These are phyloP conservation scores for Cyphomyrmex costatus DNA, from an alignment of 1,140 invertebrate genomes.

Conservation along the genomic window DNA sequence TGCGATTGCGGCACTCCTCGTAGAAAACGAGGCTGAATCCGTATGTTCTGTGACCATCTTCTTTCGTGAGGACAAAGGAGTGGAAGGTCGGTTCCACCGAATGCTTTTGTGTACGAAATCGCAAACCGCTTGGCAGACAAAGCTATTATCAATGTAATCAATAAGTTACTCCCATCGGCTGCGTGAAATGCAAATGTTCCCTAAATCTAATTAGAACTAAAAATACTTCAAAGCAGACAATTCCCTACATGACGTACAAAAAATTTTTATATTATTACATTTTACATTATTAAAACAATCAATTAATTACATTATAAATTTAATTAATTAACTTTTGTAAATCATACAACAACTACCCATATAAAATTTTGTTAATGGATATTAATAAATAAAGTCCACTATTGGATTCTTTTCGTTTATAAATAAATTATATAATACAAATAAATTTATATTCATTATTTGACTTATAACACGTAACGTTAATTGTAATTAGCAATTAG, in stretches of 20 bases:
- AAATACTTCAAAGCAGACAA: not conserved
- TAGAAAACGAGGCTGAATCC: slow-evolving; percentile 98
- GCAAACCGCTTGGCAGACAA: slow-evolving; percentile 96
- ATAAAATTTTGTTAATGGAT: not conserved
- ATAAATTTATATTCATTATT: slow-evolving; percentile 20
- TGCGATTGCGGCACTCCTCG: slow-evolving; percentile 96
- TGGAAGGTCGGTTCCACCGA: slow-evolving; percentile 96
- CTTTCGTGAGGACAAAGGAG: slow-evolving; percentile 98
- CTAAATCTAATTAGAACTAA: slow-evolving; percentile 30
- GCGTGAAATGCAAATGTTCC: slow-evolving; percentile 26
- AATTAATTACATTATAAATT: slow-evolving; percentile 36
- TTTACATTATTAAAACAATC: too few species aligned
- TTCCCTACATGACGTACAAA: not conserved
- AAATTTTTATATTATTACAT: not conserved
- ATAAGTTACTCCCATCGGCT: slow-evolving; percentile 52
- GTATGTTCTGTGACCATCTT: slow-evolving; percentile 97
- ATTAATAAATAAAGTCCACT: not conserved
- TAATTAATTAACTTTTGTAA: slow-evolving; percentile 13
- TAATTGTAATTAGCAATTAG: not conserved
- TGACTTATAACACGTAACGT: not conserved
- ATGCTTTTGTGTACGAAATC: slow-evolving; percentile 98
- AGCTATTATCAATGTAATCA: slow-evolving; percentile 88
- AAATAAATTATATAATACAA: not conserved
- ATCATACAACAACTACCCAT: too few species aligned
- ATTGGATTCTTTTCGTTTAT: not conserved